Evolutionary conservation across 1,140 invertebrate species (phyloP), one percentile per base, ranked within the genome.

Genomic region (Pseudoatta argentina): DNA sequence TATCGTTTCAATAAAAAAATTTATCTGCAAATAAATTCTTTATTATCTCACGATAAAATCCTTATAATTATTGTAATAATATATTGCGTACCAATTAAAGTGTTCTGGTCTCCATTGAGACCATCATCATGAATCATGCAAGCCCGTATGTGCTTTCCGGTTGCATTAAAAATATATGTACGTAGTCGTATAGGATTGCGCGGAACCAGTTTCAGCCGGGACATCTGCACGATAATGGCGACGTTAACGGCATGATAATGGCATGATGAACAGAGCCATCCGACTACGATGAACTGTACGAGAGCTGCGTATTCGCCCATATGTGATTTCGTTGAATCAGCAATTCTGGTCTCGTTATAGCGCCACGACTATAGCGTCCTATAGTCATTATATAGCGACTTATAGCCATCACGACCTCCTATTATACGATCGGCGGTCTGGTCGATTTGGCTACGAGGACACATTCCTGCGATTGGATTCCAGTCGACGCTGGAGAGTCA

Each of bases 381-480:
- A 77, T 34, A 30, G 30, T 30, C 30, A 34, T 88, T 72, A 76
- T 76, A 69, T 55, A 21, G 30, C n/a, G 71, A 44, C 77, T 82
- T 88, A 24, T 55, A 63, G 73, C 16, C 34, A 27, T n/a, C 16
- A 24, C 39, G 34, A 34, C 34, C 66, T 24, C 4, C 21, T 48
- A 83, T 73, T 73, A 51, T 73, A 73, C 24, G 51, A 30, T 30
- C 24, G 48, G 7, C 63, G 61, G 18, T 86, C 66, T 78, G 85
- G 61, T 51, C 72, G 81, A 88, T 88, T 86, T 88, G 66, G 81
- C 61, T 73, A 30, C 87, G 87, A 59, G 81, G 76, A 67, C 83
- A 83, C 86, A 44, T 85, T 77, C 87, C 51, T 63, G 59, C 44
- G 59, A 85, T 71, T 89, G 88, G 44, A 88, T 88, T 86, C 87